Evolutionary conservation across 1,140 invertebrate species (phyloP).

Genomic region (Drosophila ananassae): DNA sequence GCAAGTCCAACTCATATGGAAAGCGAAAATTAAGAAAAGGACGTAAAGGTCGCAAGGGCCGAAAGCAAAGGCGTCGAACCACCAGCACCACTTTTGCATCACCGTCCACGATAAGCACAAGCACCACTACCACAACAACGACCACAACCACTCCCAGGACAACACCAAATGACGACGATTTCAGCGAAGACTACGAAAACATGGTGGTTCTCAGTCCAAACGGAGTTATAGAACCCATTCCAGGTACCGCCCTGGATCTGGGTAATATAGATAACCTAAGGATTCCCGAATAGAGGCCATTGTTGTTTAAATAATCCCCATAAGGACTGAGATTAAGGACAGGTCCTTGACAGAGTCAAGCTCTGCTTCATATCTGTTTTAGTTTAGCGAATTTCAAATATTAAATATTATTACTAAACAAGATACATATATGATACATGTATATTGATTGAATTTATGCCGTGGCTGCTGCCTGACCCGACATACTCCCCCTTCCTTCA

Average conservation of each 20-base stretch:
- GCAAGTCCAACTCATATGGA: slow-evolving; percentile 2
- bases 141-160: slow-evolving; percentile 22
- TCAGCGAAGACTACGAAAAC: slow-evolving; percentile 38
- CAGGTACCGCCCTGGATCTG: slow-evolving; percentile 45
- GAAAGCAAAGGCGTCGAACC: slow-evolving; percentile 40
- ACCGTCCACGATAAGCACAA: slow-evolving; percentile 12
- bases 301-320: neutral
- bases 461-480: too few relatives aligned
- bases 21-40: slow-evolving; percentile 40
- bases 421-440: too few relatives aligned
- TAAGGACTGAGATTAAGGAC: slow-evolving; percentile 24
- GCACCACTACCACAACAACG: slow-evolving; percentile 19
- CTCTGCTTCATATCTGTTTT: neutral
- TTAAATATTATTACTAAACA: neutral
- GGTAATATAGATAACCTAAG: slow-evolving; percentile 59
- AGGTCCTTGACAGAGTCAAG: neutral
- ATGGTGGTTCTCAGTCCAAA: slow-evolving; percentile 19
- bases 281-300: slow-evolving; percentile 17
- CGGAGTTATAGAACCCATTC: slow-evolving; percentile 47
- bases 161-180: slow-evolving; percentile 9
- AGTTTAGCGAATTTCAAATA: neutral
- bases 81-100: slow-evolving; percentile 34
- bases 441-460: too few relatives aligned
- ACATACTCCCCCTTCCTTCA: too few relatives aligned
- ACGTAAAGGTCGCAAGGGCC: slow-evolving; percentile 46